These are phyloP conservation scores for Malurus melanocephalus DNA, from an alignment of 2,113 vertebrate genomes.

Conservation along the genomic window DNA sequence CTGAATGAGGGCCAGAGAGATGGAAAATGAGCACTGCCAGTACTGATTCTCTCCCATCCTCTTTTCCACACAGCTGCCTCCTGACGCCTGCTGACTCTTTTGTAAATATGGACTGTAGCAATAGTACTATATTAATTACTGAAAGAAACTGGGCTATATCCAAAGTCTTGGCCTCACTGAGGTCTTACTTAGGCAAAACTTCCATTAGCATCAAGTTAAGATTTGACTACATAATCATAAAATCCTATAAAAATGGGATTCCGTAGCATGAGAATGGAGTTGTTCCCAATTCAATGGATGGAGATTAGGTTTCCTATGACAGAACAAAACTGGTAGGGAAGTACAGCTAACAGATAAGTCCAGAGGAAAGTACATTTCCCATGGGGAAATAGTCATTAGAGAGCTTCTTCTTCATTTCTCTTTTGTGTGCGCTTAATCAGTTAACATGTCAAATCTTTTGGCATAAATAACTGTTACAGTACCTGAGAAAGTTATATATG, in stretches of 20 bases:
- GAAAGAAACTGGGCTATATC: background rate
- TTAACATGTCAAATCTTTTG: conserved; percentile 15
- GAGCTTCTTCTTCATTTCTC: background rate
- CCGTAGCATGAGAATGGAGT: background rate
- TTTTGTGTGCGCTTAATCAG: background rate
- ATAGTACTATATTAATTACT: conserved; percentile 35
- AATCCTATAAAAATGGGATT: background rate
- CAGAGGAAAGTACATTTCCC: conserved; percentile 18
- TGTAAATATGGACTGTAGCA: conserved; percentile 27
- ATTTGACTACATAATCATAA: background rate
- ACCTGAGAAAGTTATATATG: background rate
- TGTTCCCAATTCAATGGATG: background rate
- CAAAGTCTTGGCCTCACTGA: background rate
- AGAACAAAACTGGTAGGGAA: background rate
- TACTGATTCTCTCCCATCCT: conserved; percentile 40
- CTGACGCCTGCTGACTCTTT: conserved; percentile 46
- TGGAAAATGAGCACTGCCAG: conserved; percentile 55
- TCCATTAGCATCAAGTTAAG: background rate
- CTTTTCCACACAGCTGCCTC: conserved; percentile 56
- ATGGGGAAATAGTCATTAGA: background rate
- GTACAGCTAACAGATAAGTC: background rate
- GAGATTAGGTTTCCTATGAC: background rate
- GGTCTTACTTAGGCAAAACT: background rate
- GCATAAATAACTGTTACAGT: background rate
- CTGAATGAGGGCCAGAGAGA: conserved; percentile 57